phyloP scores from a whole-genome alignment of 2,113 vertebrate genomes.

The Sylvilagus bachmani region DNA sequence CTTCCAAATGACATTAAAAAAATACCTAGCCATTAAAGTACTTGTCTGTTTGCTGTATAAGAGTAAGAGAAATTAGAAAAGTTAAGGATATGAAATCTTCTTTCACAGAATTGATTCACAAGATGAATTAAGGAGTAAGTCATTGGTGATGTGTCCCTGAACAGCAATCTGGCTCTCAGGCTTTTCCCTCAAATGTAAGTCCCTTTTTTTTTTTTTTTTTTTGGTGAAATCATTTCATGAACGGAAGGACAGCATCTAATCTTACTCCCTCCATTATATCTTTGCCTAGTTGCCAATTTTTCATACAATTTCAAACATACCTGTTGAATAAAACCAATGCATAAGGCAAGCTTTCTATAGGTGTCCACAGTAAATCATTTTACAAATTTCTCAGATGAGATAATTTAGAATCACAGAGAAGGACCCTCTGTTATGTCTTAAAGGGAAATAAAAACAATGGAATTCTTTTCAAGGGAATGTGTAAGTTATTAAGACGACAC shows the following conservation, averaged over 20 bases:
- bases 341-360: neutral
- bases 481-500: neutral
- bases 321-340: constrained; percentile 19
- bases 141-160: neutral
- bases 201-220: neutral
- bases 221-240: constrained; percentile 11
- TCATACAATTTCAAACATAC: neutral
- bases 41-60: neutral
- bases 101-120: neutral
- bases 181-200: neutral
- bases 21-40: neutral
- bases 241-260: neutral
- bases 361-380: constrained; percentile 1
- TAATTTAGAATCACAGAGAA: constrained; percentile 21
- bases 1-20: constrained; percentile 52
- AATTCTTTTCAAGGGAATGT: neutral
- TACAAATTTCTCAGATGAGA: neutral
- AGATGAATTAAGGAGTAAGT: neutral
- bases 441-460: constrained; percentile 18
- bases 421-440: neutral
- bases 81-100: neutral
- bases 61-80: neutral
- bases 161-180: neutral
- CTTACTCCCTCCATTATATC: neutral
- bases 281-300: neutral